These are phyloP conservation scores for Aphelenchoides besseyi DNA, from an alignment of 1,140 invertebrate genomes.

Conservation along the genomic window DNA sequence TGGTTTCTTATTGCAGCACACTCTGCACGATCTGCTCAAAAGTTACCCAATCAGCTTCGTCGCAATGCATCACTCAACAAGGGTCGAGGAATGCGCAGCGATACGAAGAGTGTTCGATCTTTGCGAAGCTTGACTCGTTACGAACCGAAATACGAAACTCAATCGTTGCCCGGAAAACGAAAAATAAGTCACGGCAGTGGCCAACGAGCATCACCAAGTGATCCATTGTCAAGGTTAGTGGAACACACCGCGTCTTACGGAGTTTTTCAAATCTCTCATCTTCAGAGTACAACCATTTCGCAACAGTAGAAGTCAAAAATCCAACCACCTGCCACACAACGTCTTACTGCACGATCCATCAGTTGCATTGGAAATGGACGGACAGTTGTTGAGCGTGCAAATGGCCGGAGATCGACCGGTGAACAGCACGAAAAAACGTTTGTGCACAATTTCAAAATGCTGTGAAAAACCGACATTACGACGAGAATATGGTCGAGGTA, in stretches of 20 bases:
- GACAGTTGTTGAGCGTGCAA: constrained; percentile 1
- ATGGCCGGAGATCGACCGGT: background rate
- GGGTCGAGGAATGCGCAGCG: constrained; percentile 26
- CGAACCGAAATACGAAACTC: constrained; percentile 49
- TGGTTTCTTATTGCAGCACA: constrained; percentile 36
- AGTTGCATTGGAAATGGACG: constrained; percentile 10
- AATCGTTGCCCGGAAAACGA: constrained; percentile 53
- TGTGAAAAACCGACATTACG: constrained; percentile 36
- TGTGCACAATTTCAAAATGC: constrained; percentile 38
- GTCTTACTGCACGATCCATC: constrained; percentile 6
- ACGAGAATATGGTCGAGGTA: constrained; percentile 32
- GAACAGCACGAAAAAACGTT: constrained; percentile 23
- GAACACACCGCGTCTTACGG: background rate
- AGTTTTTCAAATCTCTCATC: background rate
- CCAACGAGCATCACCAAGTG: constrained; percentile 26
- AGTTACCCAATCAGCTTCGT: background rate
- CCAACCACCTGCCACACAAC: background rate
- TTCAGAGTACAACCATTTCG: background rate
- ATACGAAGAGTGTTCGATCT: constrained; percentile 58
- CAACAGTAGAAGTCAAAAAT: background rate
- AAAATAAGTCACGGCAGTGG: constrained; percentile 54
- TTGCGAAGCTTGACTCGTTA: constrained; percentile 41
- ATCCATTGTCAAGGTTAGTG: constrained; percentile 16
- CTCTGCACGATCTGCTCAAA: constrained; percentile 39
- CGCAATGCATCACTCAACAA: background rate